These are phyloP conservation scores for Pristiophorus japonicus DNA, from an alignment of 2,113 vertebrate genomes.

Conservation along the genomic window DNA sequence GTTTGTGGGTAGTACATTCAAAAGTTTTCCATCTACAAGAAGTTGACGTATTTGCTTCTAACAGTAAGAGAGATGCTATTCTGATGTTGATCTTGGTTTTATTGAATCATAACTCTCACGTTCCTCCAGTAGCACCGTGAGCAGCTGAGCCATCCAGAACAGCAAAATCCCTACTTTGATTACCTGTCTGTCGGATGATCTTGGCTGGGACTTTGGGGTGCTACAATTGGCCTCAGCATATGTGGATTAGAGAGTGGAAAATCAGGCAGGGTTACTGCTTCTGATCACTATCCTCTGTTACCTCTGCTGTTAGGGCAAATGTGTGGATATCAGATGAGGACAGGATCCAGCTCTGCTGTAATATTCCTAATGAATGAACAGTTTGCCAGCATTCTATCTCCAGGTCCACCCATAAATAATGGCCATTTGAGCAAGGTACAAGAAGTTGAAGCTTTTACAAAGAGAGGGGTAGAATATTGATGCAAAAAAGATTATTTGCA, in stretches of 20 bases:
- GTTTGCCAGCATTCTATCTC: neutral
- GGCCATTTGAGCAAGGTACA: neutral
- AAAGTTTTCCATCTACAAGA: neutral
- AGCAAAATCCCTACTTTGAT: neutral
- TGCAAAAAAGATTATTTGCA: neutral
- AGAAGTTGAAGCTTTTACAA: neutral
- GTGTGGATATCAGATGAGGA: neutral
- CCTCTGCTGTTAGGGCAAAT: neutral
- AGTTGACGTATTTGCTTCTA: neutral
- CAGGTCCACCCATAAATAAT: neutral
- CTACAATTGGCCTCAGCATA: neutral
- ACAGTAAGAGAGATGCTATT: neutral
- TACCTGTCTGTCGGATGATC: neutral
- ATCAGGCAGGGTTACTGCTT: neutral
- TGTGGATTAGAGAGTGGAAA: neutral
- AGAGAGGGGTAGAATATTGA: neutral
- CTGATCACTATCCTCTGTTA: neutral
- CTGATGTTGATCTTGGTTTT: neutral
- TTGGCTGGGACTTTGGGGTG: neutral
- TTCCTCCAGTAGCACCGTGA: neutral
- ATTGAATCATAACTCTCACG: neutral
- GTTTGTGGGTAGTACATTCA: neutral
- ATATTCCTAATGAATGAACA: neutral
- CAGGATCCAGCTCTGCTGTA: neutral
- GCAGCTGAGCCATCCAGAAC: neutral